phyloP scores from a whole-genome alignment of 2,797 vertebrate genomes.

The Esox lucius region DNA sequence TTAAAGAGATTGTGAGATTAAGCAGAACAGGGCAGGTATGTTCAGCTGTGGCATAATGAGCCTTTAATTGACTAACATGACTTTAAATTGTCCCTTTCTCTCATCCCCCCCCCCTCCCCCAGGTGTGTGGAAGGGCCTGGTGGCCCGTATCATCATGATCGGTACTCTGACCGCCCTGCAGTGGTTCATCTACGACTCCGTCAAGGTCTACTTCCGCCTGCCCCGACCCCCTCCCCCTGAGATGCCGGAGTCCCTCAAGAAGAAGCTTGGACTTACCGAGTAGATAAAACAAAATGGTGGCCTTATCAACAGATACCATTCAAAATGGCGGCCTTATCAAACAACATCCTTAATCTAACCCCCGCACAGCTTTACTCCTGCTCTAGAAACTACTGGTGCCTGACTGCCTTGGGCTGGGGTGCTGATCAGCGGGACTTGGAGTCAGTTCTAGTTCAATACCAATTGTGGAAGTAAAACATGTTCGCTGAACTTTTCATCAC shows the following conservation, averaged over 20 bases:
- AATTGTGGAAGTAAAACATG: not conserved
- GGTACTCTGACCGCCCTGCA: slow-evolving; percentile 93
- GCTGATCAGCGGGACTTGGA: not conserved
- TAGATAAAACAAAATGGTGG: slow-evolving; percentile 44
- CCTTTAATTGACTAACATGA: not conserved
- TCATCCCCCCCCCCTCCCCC: slow-evolving; percentile 76
- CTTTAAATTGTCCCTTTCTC: not conserved
- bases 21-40: too few relatives aligned
- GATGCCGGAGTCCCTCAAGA: slow-evolving; percentile 95
- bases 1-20: too few relatives aligned
- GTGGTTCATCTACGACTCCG: slow-evolving; percentile 97
- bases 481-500: not conserved
- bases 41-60: not conserved
- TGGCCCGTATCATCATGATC: slow-evolving; percentile 97
- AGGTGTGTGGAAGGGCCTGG: slow-evolving; percentile 96
- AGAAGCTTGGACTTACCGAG: slow-evolving; percentile 87
- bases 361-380: slow-evolving; percentile 18
- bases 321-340: not conserved
- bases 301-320: not conserved
- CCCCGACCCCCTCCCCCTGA: slow-evolving; percentile 92
- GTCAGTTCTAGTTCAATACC: not conserved
- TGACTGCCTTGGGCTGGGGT: too few relatives aligned
- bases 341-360: slow-evolving; percentile 46
- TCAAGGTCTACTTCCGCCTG: slow-evolving; percentile 95
- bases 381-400: not conserved